Conservation (phyloP, 2,113 vertebrate genomes). For the Poicephalus gulielmi region DNA sequence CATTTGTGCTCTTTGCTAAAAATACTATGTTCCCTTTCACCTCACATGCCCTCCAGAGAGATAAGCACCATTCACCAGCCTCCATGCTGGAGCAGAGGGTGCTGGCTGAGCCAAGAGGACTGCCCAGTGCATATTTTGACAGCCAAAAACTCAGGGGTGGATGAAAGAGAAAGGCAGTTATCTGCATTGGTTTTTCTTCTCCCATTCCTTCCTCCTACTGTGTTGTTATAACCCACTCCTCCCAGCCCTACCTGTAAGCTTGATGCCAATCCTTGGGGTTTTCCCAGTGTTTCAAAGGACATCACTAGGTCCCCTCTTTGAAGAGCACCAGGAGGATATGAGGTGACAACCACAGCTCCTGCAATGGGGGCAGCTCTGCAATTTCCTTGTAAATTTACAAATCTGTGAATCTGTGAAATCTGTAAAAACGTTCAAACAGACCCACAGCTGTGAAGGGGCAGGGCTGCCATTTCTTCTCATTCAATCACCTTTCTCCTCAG, state of each 20-base stretch:
- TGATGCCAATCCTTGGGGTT: not conserved
- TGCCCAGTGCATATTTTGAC: not conserved
- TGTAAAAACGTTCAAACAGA: not conserved
- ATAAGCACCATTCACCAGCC: not conserved
- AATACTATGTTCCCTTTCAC: not conserved
- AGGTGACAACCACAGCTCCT: not conserved
- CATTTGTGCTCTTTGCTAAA: constrained; percentile 14
- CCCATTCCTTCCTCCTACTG: not conserved
- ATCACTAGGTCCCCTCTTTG: not conserved
- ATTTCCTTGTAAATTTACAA: not conserved
- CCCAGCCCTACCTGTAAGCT: not conserved
- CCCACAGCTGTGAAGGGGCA: not conserved
- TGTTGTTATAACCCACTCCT: not conserved
- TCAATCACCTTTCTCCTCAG: not conserved
- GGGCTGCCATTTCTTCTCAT: not conserved
- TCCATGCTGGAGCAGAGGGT: not conserved
- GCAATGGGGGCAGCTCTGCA: not conserved
- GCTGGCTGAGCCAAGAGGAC: not conserved
- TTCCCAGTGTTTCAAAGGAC: not conserved
- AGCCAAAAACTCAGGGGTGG: not conserved
- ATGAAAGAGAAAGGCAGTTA: not conserved
- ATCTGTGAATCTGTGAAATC: not conserved
- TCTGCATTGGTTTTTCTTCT: not conserved
- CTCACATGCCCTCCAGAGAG: rapidly evolving
- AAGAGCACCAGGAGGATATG: not conserved